phyloP scores from a whole-genome alignment of 2,888 invertebrate genomes.

The Cosmorhoe ocellata region DNA sequence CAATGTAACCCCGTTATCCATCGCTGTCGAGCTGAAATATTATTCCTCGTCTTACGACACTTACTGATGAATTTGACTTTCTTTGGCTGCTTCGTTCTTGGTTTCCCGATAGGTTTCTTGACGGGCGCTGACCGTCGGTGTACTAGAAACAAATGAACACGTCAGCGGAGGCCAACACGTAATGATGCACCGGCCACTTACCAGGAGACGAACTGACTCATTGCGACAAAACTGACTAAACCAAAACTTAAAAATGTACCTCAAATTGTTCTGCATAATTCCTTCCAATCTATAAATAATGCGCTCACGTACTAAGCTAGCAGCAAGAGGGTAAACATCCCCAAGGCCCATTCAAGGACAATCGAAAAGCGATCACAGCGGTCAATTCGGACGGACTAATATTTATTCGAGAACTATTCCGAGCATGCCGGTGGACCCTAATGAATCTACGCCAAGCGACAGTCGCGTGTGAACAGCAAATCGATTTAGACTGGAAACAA shows the following conservation, averaged over 20 bases:
- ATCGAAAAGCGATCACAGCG: constrained; percentile 66
- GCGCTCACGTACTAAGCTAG: constrained; percentile 31
- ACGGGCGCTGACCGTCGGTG: constrained; percentile 84
- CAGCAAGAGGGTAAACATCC: constrained; percentile 48
- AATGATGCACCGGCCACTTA: constrained; percentile 34
- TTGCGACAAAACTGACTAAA: constrained; percentile 10
- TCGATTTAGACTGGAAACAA: constrained; percentile 47
- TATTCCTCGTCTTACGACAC: constrained; percentile 64
- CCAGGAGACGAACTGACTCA: constrained; percentile 42
- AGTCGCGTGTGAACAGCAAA: constrained; percentile 55
- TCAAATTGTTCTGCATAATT: neutral
- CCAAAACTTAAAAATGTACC: constrained; percentile 5
- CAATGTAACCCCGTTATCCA: constrained; percentile 1
- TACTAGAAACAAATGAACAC: constrained; percentile 50
- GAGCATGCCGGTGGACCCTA: constrained; percentile 35
- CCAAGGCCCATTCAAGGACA: constrained; percentile 46
- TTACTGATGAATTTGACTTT: constrained; percentile 96
- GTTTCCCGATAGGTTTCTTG: constrained; percentile 91
- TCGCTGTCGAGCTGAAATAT: constrained; percentile 9
- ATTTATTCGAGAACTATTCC: constrained; percentile 64
- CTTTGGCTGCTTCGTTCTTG: constrained; percentile 93
- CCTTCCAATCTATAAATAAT: constrained; percentile 9
- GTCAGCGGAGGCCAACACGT: constrained; percentile 45
- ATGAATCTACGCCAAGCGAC: constrained; percentile 47
- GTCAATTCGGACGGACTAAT: constrained; percentile 54